Base-by-base conservation (phyloP, 2,888 invertebrate genomes). In the Caenorhabditis plicata region DNA sequence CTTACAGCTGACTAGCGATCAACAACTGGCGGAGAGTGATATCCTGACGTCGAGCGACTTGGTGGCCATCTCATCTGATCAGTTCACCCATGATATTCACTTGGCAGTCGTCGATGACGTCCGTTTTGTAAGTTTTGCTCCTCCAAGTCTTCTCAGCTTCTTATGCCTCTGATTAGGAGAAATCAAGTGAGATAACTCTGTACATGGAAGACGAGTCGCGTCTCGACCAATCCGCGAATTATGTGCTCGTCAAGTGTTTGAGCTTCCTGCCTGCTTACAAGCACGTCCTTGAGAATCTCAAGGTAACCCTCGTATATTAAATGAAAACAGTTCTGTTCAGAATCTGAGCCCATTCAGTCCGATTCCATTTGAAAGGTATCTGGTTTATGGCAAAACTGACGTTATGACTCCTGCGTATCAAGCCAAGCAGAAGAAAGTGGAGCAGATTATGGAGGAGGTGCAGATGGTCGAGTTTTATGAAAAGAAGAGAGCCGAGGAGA, bases 121-220 rank as follows among this genome's bases (percentile, higher is more conserved):
- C 1, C 55, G 80, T 1, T 81, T 84, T 42, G 78, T 85, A 19
- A 23, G 9, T 29, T 29, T 9, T 9, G n/a, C n/a, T n/a, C n/a
- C n/a, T n/a, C n/a, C n/a, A n/a, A n/a, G n/a, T n/a, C n/a, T n/a
- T n/a, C n/a, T n/a, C n/a, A n/a, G n/a, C n/a, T n/a, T n/a, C n/a
- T n/a, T n/a, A n/a, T n/a, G n/a, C n/a, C n/a, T n/a, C n/a, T 81
- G 90, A 90, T 78, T 90, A 90, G 77, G 89, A 90, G 0, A 91
- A 90, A 77, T 85, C 87, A 62, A 87, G 88, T 75, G 88, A 89
- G 0, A 82, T 89, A 48, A 85, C 84, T 66, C 88, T 87, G n/a
- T 80, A 91, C 20, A 86, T 88, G 74, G 81, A 81, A 1, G 4
- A 15, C 1, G 13, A 20, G 7, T 47, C 1, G 20, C 11, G 49